Evolutionary conservation across 2,888 invertebrate genomes (phyloP), one percentile per base, ranked within the genome.

Genomic region (Zhuqinia jingwanae): DNA sequence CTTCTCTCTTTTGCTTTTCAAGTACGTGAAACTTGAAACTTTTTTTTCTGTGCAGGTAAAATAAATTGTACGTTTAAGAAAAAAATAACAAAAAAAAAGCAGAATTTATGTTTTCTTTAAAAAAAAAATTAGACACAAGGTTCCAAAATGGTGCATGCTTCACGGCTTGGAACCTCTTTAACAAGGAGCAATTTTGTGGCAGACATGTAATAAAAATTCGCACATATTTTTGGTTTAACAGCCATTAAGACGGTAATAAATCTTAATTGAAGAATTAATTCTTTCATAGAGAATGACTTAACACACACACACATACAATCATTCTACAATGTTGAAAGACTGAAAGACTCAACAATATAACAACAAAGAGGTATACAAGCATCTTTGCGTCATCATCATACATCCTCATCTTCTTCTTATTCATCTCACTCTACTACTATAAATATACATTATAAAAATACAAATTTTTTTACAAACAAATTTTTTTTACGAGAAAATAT

Each of bases 251-350:
- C 27, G 45, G 84, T 77, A 85, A 85, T 85, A 85, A 85, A 85
- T 85, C 78, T 85, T 78, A 85, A 85, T 85, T 78, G 85, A 85
- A 78, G 78, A 84, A 84, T 84, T 84, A 84, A 84, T 84, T 84
- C 84, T 77, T 84, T 84, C 58, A 77, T 75, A 75, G 22, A 45
- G 68, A 22, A 42, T 70, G 68, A 22, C n/a, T 70, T 2, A 42
- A 70, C 47, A 47, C 68, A 53, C 17, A 73, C 8, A 15, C 68
- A 70, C 47, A 47, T 45, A 53, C 17, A 73, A 22, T 25, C 1
- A 53, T 68, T 47, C 68, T 42, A 78, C 42, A 53, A 80, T 73
- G 73, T 58, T 73, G 73, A 58, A 70, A 56, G 53, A 17, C 20
- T 70, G 13, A 1, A 30, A 36, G 2, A 25, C 6, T 2, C 20